A percentile compares a stretch with the other conserved stretches of the same genome.
Evolutionary conservation across 2,113 vertebrate genomes (phyloP).

Genomic region (Hemibagrus wyckioides): DNA sequence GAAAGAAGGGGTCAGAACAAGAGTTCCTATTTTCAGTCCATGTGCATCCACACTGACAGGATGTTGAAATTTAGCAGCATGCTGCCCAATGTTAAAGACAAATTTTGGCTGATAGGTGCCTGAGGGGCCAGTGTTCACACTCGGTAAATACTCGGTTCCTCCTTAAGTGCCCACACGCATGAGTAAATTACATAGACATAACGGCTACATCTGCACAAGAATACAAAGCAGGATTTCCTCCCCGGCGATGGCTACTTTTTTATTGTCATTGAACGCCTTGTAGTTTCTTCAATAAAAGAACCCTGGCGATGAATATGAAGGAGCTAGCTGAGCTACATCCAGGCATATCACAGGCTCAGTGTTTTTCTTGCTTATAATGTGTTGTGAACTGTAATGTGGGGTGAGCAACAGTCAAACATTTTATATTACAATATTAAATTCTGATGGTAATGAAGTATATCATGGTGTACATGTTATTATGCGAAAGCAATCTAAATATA

Average conservation of each 20-base stretch:
- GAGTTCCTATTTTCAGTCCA: not conserved
- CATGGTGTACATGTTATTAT: not conserved
- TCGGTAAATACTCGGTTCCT: constrained; percentile 48
- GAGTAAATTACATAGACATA: constrained; percentile 51
- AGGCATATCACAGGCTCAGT: not conserved
- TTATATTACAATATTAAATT: not conserved
- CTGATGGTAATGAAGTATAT: not conserved
- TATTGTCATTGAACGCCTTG: constrained; percentile 44
- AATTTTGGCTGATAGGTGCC: constrained; percentile 41
- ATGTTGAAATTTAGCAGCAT: constrained; percentile 33
- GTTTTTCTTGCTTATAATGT: not conserved
- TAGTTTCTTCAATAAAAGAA: constrained; percentile 28
- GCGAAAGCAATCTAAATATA: not conserved
- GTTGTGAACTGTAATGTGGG: not conserved
- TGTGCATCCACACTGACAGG: constrained; percentile 12
- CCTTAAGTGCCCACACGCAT: constrained; percentile 44
- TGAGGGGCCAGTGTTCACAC: constrained; percentile 33
- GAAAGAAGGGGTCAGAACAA: not conserved
- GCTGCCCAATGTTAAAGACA: constrained; percentile 38
- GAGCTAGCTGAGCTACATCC: constrained; percentile 13
- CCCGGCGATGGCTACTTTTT: constrained; percentile 25
- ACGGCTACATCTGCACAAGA: constrained; percentile 3
- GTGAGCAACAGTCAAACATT: not conserved
- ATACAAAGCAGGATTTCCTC: constrained; percentile 35
- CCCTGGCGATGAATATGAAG: constrained; percentile 25